These are phyloP conservation scores for Bombycilla garrulus DNA, from an alignment of 2,113 vertebrate genomes.

Conservation along the genomic window DNA sequence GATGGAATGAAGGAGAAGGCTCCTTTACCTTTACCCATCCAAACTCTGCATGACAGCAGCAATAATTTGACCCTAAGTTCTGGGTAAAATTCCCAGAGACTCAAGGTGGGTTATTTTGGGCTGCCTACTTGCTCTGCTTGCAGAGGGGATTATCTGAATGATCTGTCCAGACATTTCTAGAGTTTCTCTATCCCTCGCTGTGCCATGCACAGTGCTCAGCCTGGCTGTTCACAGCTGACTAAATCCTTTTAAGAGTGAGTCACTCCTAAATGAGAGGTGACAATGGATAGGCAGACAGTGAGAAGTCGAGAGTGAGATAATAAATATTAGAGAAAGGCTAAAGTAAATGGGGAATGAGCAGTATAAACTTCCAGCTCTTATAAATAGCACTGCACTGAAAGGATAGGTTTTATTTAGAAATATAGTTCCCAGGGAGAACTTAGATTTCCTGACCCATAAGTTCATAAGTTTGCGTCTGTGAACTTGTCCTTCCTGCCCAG, in stretches of 20 bases:
- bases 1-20: background rate
- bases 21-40: background rate
- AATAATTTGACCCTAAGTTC: background rate
- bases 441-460: background rate
- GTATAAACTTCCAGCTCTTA: constrained; percentile 1
- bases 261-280: constrained; percentile 46
- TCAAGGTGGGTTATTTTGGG: background rate
- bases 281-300: constrained; percentile 28
- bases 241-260: constrained; percentile 57
- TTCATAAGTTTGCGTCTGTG: background rate
- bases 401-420: constrained; percentile 26
- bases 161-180: constrained; percentile 31
- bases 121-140: background rate
- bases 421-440: background rate
- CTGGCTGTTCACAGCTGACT: constrained; percentile 53
- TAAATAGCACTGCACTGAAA: constrained; percentile 11
- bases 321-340: constrained; percentile 30
- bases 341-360: background rate
- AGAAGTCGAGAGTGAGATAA: constrained; percentile 43
- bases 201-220: background rate
- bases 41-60: background rate
- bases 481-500: background rate
- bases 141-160: background rate
- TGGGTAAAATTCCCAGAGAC: background rate
- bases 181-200: background rate